phyloP scores from a whole-genome alignment of 1,140 invertebrate genomes.

The Steinernema khuongi region DNA sequence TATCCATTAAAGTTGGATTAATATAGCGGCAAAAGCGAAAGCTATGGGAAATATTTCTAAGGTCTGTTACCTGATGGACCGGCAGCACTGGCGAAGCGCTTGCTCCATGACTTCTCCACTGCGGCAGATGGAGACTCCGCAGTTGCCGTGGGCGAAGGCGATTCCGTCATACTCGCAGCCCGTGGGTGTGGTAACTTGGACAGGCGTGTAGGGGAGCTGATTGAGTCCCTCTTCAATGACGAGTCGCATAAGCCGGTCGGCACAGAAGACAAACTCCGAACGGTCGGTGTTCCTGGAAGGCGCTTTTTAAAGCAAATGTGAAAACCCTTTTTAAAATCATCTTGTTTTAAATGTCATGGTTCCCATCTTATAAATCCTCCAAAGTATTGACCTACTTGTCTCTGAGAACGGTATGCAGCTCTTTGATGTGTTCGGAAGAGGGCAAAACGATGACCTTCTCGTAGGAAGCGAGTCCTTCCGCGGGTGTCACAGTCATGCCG shows the following conservation, averaged over 20 bases:
- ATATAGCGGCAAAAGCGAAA: no score
- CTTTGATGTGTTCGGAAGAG: conserved; percentile 63
- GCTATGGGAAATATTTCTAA: no score
- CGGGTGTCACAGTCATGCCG: neutral
- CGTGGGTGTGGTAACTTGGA: conserved; percentile 84
- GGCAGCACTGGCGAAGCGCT: conserved; percentile 89
- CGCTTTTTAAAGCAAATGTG: conserved; percentile 12
- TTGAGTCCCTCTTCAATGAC: conserved; percentile 98
- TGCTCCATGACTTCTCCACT: conserved; percentile 92
- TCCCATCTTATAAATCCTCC: conserved; percentile 4
- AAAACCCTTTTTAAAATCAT: no score
- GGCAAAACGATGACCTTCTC: conserved; percentile 36
- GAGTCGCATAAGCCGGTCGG: conserved; percentile 83
- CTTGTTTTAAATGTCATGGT: conserved; percentile 41
- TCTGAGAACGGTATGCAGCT: conserved; percentile 86
- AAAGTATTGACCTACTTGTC: conserved; percentile 69
- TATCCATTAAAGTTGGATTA: no score
- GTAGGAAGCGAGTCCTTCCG: neutral
- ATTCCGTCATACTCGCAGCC: conserved; percentile 81
- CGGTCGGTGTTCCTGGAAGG: conserved; percentile 76
- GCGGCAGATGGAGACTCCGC: conserved; percentile 92
- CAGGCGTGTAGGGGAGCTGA: conserved; percentile 84
- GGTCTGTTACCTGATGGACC: conserved; percentile 83
- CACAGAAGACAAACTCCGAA: conserved; percentile 97
- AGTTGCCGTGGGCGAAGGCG: conserved; percentile 89